Conservation (phyloP, 2,113 vertebrate genomes). For the Diadophis punctatus region DNA sequence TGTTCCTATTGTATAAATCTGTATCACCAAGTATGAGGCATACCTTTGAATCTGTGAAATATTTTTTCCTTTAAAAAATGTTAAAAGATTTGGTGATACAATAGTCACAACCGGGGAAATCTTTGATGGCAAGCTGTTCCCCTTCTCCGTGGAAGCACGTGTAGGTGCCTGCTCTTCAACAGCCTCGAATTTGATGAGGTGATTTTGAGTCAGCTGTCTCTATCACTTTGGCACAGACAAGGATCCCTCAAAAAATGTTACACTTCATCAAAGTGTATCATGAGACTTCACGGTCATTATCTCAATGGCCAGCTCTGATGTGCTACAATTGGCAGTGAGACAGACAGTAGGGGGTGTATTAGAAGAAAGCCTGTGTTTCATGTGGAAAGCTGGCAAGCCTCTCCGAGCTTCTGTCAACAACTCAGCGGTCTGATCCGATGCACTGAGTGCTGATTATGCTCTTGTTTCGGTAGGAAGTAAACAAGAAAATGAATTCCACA, state of each 20-base stretch:
- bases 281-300: conserved; percentile 84
- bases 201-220: conserved; percentile 80
- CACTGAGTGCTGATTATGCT: conserved; percentile 82
- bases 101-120: conserved; percentile 48
- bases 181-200: conserved; percentile 76
- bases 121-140: conserved; percentile 59
- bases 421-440: conserved; percentile 76
- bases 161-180: conserved; percentile 74
- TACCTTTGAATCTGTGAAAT: conserved; percentile 63
- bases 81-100: conserved; percentile 23
- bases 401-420: conserved; percentile 84
- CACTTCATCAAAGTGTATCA: conserved; percentile 85
- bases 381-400: conserved; percentile 76
- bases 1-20: conserved; percentile 39
- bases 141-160: conserved; percentile 65
- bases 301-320: conserved; percentile 80
- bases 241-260: conserved; percentile 83
- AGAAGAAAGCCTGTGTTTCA: conserved; percentile 80
- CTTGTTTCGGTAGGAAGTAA: conserved; percentile 88
- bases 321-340: conserved; percentile 80
- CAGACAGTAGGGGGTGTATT: conserved; percentile 76
- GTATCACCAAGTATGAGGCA: conserved; percentile 50
- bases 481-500: conserved; percentile 87
- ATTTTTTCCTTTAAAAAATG: background rate
- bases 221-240: conserved; percentile 79